These are phyloP conservation scores for Phrynosoma platyrhinos DNA, from an alignment of 2,113 vertebrate species.

Conservation along the genomic window DNA sequence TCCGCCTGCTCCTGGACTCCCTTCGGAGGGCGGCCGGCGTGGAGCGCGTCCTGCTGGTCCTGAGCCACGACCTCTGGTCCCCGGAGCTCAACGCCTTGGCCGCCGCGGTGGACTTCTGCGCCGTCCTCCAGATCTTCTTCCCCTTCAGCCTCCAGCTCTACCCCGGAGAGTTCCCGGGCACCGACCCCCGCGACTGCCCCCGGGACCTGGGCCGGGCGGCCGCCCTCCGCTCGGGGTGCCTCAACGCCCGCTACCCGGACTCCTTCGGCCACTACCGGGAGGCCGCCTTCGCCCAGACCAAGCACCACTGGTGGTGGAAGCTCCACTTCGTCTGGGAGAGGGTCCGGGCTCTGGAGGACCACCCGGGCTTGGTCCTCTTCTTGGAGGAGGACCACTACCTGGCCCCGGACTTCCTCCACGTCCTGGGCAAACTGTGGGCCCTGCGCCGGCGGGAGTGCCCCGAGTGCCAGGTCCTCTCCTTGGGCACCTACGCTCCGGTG, in stretches of 20 bases:
- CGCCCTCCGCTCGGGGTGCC: constrained; percentile 90
- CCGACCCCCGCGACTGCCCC: constrained; percentile 94
- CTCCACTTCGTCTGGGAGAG: constrained; percentile 97
- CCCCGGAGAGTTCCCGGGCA: constrained; percentile 93
- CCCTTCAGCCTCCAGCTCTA: constrained; percentile 98
- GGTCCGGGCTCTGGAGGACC: constrained; percentile 84
- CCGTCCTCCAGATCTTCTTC: constrained; percentile 96
- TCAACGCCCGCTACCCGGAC: constrained; percentile 96
- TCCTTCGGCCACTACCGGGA: constrained; percentile 98
- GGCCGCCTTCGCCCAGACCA: constrained; percentile 95
- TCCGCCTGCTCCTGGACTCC: constrained; percentile 89
- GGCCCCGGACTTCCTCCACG: constrained; percentile 91
- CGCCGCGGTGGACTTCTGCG: constrained; percentile 90
- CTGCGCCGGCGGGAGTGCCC: constrained; percentile 85
- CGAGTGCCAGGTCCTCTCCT: constrained; percentile 91
- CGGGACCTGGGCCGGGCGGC: constrained; percentile 89
- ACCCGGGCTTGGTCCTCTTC: constrained; percentile 87
- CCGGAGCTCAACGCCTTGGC: constrained; percentile 92
- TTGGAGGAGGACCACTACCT: constrained; percentile 96
- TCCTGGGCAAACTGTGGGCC: constrained; percentile 86
- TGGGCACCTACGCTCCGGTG: constrained; percentile 88
- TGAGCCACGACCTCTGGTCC: constrained; percentile 97
- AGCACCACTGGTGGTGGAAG: constrained; percentile 99
- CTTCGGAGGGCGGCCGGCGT: constrained; percentile 85
- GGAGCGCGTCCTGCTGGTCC: constrained; percentile 88